A percentile compares a stretch with the other conserved stretches of the same genome.
Conservation (phyloP, 2,797 vertebrate species). For the Mus caroli region DNA sequence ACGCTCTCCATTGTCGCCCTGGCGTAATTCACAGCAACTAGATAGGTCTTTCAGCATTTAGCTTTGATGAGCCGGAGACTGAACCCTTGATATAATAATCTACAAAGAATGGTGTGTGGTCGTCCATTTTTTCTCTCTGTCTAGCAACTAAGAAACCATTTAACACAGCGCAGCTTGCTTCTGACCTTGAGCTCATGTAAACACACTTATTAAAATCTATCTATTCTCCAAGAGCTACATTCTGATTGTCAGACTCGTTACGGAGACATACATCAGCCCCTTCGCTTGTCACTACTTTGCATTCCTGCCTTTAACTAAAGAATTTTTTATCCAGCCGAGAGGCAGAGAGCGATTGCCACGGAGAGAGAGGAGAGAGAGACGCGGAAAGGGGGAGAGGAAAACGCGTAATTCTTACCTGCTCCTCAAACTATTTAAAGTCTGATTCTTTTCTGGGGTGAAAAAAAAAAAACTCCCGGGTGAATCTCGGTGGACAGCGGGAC, state of each 20-base stretch:
- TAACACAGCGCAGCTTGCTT: constrained; percentile 91
- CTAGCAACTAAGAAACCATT: constrained; percentile 89
- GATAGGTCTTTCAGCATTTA: constrained; percentile 97
- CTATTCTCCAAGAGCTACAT: constrained; percentile 87
- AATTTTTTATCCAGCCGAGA: constrained; percentile 86
- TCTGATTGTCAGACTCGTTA: constrained; percentile 90
- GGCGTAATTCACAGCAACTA: constrained; percentile 94
- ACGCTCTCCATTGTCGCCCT: constrained; percentile 96
- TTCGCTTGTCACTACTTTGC: constrained; percentile 90
- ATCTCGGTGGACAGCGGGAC: constrained; percentile 92
- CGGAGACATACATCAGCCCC: constrained; percentile 90
- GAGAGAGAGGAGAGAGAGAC: constrained; percentile 63
- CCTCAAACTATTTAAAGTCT: constrained; percentile 93
- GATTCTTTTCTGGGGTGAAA: constrained; percentile 86
- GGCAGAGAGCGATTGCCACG: constrained; percentile 83
- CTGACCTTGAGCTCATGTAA: constrained; percentile 97
- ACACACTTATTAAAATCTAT: constrained; percentile 92
- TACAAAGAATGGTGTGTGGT: constrained; percentile 93
- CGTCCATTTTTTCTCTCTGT: constrained; percentile 91
- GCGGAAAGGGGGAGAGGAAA: constrained; percentile 48
- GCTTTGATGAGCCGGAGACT: constrained; percentile 94
- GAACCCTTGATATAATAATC: constrained; percentile 94
- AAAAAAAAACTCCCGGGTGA: constrained; percentile 92
- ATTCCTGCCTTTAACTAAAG: constrained; percentile 88
- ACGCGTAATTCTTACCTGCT: constrained; percentile 94